A percentile compares a stretch with the other conserved stretches of the same genome.
These are phyloP conservation scores for Petrocephalus zakoni DNA, from an alignment of 2,113 vertebrate species.

Conservation along the genomic window DNA sequence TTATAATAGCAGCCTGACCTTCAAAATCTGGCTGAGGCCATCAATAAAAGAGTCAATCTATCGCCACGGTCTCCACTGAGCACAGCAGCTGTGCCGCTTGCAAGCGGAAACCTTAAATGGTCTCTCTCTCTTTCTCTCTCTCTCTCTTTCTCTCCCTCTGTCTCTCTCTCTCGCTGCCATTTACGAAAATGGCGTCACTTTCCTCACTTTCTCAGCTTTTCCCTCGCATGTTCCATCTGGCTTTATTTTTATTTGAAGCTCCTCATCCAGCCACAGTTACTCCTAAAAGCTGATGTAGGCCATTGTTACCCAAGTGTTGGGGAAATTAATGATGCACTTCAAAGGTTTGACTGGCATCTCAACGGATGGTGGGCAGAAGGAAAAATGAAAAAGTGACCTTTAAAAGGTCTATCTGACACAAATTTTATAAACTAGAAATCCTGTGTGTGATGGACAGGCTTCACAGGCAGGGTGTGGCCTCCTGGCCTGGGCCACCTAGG, in stretches of 20 bases:
- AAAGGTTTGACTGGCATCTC: background rate
- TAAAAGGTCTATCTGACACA: background rate
- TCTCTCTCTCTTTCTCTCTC: background rate
- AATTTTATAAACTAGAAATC: background rate
- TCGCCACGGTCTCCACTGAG: background rate
- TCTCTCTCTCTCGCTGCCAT: background rate
- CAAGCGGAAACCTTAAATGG: background rate
- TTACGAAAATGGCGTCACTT: background rate
- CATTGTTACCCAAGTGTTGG: background rate
- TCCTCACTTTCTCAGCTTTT: background rate
- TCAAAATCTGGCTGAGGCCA: background rate
- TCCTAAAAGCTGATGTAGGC: background rate
- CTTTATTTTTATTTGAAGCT: background rate
- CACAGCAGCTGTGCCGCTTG: background rate
- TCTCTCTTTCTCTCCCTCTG: background rate
- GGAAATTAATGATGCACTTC: background rate
- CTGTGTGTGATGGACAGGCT: background rate
- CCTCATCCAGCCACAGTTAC: background rate
- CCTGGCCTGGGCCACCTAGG: too few relatives aligned
- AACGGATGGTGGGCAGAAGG: background rate
- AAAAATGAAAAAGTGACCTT: background rate
- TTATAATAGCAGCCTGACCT: conserved; percentile 8
- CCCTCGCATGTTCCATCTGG: background rate
- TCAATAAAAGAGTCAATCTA: background rate
- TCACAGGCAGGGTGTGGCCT: too few relatives aligned